A percentile compares a stretch with the other conserved stretches of the same genome.
phyloP scores from a whole-genome alignment of 37 sponge, comb jelly and placozoan genomes.

The Lycopodina hypogea region DNA sequence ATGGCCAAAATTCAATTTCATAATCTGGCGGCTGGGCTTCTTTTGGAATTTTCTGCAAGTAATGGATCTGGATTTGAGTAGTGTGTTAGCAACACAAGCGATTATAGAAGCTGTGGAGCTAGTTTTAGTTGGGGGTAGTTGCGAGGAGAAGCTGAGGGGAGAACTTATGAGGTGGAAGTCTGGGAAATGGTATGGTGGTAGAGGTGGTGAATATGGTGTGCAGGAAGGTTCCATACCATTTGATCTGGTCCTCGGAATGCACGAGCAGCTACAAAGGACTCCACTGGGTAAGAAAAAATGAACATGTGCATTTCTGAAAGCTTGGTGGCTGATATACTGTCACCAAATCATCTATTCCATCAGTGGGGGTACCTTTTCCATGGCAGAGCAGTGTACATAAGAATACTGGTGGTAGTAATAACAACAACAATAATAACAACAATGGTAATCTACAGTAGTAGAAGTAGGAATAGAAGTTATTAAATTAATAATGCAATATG shows the following conservation, averaged over 20 bases:
- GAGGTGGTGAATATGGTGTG: neutral
- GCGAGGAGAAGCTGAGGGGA: neutral
- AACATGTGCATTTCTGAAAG: neutral
- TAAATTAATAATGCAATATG: no score
- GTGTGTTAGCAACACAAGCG: neutral
- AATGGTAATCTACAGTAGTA: no score
- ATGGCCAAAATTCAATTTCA: no score
- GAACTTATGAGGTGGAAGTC: neutral
- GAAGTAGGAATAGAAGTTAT: no score
- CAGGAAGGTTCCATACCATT: slow-evolving; percentile 1
- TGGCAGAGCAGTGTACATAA: neutral
- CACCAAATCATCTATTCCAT: neutral
- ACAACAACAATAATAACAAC: neutral
- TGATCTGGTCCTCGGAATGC: neutral
- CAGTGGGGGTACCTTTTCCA: neutral
- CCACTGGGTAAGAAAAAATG: slow-evolving; percentile 1
- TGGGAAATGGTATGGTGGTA: neutral
- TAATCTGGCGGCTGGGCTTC: no score
- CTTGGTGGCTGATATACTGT: neutral
- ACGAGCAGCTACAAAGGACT: slow-evolving; percentile 26
- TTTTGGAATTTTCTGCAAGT: no score
- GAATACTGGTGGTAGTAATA: neutral
- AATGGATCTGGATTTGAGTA: neutral
- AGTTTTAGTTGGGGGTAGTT: neutral
- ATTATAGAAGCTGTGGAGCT: neutral